These are phyloP conservation scores for Eupelmus urozonus DNA, from an alignment of 2,888 invertebrate genomes.

Conservation along the genomic window DNA sequence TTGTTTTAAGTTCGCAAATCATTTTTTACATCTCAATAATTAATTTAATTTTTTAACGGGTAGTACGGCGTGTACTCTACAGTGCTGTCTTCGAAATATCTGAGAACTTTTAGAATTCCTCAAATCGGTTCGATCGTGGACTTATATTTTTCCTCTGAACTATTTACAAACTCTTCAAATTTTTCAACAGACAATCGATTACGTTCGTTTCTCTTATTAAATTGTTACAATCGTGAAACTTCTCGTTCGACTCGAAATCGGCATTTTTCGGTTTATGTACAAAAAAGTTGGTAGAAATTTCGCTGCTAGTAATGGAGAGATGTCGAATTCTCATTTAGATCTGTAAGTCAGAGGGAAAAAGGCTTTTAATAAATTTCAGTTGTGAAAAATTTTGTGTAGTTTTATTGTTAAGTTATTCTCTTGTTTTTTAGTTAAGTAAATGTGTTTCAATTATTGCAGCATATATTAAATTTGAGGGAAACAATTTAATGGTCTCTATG, in stretches of 20 bases:
- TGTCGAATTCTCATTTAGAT: constrained; percentile 68
- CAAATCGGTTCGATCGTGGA: background rate
- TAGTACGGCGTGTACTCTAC: background rate
- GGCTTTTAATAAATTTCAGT: constrained; percentile 33
- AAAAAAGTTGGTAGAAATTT: constrained; percentile 65
- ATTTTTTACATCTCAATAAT: constrained; percentile 30
- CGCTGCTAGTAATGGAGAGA: constrained; percentile 66
- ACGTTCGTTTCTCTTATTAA: constrained; percentile 5
- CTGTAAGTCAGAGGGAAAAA: constrained; percentile 68
- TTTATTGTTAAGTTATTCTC: constrained; percentile 2
- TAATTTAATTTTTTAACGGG: constrained; percentile 10
- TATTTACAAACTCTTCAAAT: constrained; percentile 45
- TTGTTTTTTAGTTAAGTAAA: constrained; percentile 6
- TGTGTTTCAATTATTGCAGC: background rate
- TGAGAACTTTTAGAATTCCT: background rate
- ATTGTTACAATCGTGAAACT: constrained; percentile 53
- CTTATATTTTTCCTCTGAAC: background rate
- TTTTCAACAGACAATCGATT: constrained; percentile 20
- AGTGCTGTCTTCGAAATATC: background rate
- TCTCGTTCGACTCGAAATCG: constrained; percentile 50
- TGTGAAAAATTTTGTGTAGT: background rate
- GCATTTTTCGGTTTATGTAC: constrained; percentile 65
- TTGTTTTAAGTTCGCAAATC: constrained; percentile 29
- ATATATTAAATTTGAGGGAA: constrained; percentile 15
- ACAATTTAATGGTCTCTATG: background rate